A percentile compares a stretch with the other conserved stretches of the same genome.
phyloP scores from a whole-genome alignment of 2,113 vertebrate genomes.

The Phyllopteryx taeniolatus region DNA sequence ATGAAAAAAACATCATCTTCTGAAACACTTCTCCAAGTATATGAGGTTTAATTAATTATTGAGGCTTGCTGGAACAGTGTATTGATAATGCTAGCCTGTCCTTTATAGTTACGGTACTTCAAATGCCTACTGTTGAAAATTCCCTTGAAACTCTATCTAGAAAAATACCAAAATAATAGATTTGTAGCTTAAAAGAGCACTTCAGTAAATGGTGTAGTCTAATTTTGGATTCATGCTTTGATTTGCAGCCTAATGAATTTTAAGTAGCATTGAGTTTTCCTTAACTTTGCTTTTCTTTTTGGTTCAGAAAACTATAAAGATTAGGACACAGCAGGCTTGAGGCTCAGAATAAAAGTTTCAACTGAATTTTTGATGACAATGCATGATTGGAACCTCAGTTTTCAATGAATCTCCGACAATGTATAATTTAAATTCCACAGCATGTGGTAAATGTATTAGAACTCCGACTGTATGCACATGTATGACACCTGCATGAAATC shows the following conservation, averaged over 20 bases:
- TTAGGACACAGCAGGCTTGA: neutral
- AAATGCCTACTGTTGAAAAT: too few species aligned
- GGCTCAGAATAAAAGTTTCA: neutral
- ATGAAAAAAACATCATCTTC: too few species aligned
- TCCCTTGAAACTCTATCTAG: too few species aligned
- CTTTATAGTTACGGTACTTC: too few species aligned
- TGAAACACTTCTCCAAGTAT: too few species aligned
- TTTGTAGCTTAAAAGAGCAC: neutral
- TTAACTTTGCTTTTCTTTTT: neutral
- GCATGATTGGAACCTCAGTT: neutral
- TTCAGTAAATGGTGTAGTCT: neutral
- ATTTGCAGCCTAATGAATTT: neutral
- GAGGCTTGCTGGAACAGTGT: too few species aligned
- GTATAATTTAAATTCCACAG: neutral
- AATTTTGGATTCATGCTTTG: neutral
- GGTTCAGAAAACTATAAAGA: neutral
- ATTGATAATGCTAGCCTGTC: too few species aligned
- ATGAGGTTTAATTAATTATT: too few species aligned
- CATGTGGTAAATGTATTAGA: neutral
- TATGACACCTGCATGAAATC: conserved; percentile 55
- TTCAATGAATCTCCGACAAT: neutral
- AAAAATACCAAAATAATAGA: neutral
- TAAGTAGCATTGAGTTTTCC: neutral
- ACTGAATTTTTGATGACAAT: neutral
- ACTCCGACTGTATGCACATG: neutral